Evolutionary conservation across 2,797 vertebrate species (phyloP).

Genomic region (Threskiornis aethiopicus): DNA sequence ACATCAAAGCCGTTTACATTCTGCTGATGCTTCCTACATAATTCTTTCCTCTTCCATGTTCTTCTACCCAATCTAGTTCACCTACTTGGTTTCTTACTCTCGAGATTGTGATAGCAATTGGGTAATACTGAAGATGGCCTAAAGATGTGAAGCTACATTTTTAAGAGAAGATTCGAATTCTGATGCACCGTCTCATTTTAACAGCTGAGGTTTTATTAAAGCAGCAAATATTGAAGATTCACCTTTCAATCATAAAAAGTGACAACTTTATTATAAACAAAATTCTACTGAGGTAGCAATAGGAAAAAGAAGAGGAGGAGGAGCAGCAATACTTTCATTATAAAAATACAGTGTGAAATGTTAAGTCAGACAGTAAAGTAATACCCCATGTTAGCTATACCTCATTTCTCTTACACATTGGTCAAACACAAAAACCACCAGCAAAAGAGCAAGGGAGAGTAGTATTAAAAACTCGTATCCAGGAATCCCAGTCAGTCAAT

Average conservation of each 20-base stretch:
- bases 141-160: neutral
- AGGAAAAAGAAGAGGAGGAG: neutral
- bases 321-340: neutral
- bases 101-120: neutral
- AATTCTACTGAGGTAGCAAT: neutral
- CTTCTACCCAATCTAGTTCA: neutral
- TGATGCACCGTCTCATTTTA: neutral
- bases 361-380: neutral
- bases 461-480: neutral
- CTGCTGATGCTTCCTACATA: neutral
- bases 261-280: neutral
- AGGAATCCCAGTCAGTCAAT: neutral
- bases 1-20: neutral
- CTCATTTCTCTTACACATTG: neutral
- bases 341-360: neutral
- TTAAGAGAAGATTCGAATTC: neutral
- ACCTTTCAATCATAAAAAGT: neutral
- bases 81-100: neutral
- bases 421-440: neutral
- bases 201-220: neutral
- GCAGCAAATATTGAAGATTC: neutral
- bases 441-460: neutral
- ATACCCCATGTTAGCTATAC: neutral
- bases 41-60: neutral
- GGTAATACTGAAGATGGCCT: neutral